Evolutionary conservation across 2,797 vertebrate species (phyloP).

Genomic region (Borostomias antarcticus): DNA sequence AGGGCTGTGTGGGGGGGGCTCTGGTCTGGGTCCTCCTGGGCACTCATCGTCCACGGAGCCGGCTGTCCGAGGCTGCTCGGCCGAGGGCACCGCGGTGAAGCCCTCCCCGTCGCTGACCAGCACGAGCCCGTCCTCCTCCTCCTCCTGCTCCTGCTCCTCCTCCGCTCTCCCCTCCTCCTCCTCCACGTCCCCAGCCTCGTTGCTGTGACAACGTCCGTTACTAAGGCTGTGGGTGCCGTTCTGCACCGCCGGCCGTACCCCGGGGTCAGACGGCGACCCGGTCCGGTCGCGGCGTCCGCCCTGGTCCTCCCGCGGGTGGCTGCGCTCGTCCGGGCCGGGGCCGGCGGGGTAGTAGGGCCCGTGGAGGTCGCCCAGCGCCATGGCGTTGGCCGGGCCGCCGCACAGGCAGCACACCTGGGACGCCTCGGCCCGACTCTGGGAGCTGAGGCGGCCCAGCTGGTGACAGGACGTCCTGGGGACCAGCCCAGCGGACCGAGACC

Average conservation of each 20-base stretch:
- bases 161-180: too few relatives aligned
- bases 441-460: conserved; percentile 59
- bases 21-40: not conserved
- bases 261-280: conserved; percentile 20
- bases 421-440: conserved; percentile 24
- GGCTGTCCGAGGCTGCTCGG: conserved; percentile 9
- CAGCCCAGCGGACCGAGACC: conserved; percentile 48
- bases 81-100: not conserved
- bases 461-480: conserved; percentile 74
- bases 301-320: not conserved
- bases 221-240: not conserved
- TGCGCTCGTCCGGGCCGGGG: conserved; percentile 10
- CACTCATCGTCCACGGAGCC: not conserved
- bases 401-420: conserved; percentile 72
- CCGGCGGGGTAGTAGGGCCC: conserved; percentile 69
- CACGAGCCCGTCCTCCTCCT: not conserved
- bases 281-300: conserved; percentile 16
- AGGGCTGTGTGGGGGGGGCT: not conserved
- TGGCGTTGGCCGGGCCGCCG: conserved; percentile 60
- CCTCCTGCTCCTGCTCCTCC: not conserved
- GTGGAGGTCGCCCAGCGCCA: conserved; percentile 78
- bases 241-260: not conserved
- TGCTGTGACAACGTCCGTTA: conserved; percentile 9
- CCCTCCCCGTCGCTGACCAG: conserved; percentile 11
- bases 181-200: conserved; percentile 9